phyloP scores from a whole-genome alignment of 2,113 vertebrate species.

The Raja brachyura region DNA sequence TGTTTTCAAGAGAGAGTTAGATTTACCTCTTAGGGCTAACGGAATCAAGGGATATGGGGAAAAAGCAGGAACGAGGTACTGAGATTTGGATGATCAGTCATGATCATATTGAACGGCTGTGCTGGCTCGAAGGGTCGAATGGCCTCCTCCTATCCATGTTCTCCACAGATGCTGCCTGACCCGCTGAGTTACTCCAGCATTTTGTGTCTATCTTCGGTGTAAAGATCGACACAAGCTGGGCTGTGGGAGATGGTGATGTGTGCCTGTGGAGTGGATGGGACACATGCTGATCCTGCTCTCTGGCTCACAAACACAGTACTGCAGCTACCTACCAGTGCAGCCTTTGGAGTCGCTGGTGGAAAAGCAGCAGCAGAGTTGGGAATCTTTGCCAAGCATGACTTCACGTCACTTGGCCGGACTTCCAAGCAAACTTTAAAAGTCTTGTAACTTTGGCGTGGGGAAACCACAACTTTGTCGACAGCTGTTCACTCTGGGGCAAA shows the following conservation, averaged over 20 bases:
- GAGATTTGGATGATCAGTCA: no score
- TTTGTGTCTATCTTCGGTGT: no score
- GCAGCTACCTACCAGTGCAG: slow-evolving; percentile 44
- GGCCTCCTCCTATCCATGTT: no score
- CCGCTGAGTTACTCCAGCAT: no score
- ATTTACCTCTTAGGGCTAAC: no score
- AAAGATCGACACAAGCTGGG: no score
- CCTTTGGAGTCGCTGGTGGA: slow-evolving; percentile 45
- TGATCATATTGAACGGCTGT: no score
- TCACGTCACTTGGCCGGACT: slow-evolving; percentile 52
- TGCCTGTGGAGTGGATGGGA: slow-evolving; percentile 48
- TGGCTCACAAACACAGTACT: slow-evolving; percentile 51
- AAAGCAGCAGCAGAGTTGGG: slow-evolving; percentile 47
- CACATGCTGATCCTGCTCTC: slow-evolving; percentile 45
- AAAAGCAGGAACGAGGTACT: no score
- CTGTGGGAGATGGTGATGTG: slow-evolving; percentile 53
- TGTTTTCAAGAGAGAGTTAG: no score
- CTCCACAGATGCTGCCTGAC: no score
- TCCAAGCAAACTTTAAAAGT: slow-evolving; percentile 9
- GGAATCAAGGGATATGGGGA: no score
- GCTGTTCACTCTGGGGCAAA: not conserved
- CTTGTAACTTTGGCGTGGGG: not conserved
- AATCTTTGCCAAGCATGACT: slow-evolving; percentile 59
- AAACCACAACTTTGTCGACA: not conserved
- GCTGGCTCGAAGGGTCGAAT: no score